A percentile compares a stretch with the other conserved stretches of the same genome.
Conservation (phyloP, 2,113 vertebrate species). For the Triplophysa dalaica region DNA sequence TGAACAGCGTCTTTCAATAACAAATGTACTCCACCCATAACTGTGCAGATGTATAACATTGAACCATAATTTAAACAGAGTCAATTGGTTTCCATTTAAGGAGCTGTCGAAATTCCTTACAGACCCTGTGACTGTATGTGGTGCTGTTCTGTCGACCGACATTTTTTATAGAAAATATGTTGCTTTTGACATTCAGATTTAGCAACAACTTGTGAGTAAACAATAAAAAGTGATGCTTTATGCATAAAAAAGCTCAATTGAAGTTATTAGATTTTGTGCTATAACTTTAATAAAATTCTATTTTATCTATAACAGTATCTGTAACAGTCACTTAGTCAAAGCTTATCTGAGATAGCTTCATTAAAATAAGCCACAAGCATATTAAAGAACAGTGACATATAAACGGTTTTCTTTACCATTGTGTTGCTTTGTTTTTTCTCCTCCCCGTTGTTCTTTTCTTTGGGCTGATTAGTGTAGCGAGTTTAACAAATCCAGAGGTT, state of each 20-base stretch:
- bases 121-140: not conserved
- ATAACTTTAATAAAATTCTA: no score
- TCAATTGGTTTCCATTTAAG: constrained; percentile 30
- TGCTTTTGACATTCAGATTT: not conserved
- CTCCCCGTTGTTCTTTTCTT: not conserved
- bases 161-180: not conserved
- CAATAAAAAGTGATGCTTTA: not conserved
- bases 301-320: not conserved
- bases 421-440: constrained; percentile 7
- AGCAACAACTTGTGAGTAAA: not conserved
- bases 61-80: not conserved
- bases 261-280: no score
- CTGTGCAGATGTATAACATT: not conserved
- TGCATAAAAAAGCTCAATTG: no score
- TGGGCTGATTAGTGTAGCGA: not conserved
- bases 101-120: not conserved
- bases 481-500: constrained; percentile 1
- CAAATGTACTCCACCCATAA: not conserved
- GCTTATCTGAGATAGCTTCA: no score
- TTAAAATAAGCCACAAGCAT: not conserved
- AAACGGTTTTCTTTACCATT: constrained; percentile 39
- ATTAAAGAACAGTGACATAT: not conserved
- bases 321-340: not conserved
- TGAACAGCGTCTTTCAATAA: not conserved
- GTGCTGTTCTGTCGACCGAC: not conserved